phyloP scores from a whole-genome alignment of 92 coral and sea anemone species.

The Phymanthus crucifer region DNA sequence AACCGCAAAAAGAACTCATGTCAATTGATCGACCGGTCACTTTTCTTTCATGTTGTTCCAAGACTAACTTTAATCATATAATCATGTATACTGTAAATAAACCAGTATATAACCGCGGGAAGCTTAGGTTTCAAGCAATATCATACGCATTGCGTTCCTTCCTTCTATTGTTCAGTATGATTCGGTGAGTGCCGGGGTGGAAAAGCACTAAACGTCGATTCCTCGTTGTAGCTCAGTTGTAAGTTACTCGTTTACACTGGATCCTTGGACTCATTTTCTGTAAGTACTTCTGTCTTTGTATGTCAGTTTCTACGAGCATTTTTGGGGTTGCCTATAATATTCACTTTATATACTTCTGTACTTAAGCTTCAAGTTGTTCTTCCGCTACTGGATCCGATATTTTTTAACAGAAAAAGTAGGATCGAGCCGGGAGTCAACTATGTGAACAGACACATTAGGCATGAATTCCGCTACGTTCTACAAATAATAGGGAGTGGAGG shows the following conservation, averaged over 20 bases:
- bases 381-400: no score
- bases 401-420: no score
- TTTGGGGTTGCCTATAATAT: no score
- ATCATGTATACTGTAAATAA: not conserved
- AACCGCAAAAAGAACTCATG: not conserved
- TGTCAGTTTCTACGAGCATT: no score
- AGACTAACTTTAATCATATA: not conserved
- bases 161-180: not conserved
- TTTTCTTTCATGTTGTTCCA: constrained; percentile 2
- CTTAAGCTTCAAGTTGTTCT: no score
- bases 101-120: not conserved
- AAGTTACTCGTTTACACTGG: no score
- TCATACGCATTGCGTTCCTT: not conserved
- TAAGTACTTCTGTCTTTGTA: no score
- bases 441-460: not conserved
- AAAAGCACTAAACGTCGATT: not conserved
- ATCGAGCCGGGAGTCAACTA: not conserved
- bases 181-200: not conserved
- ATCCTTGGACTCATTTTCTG: no score
- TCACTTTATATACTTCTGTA: no score
- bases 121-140: not conserved
- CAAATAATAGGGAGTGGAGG: not conserved
- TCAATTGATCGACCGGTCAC: not conserved
- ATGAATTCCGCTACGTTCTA: not conserved
- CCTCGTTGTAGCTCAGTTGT: not conserved